These are phyloP conservation scores for Pachyrhynchus sulphureomaculatus DNA, from an alignment of 1,140 invertebrate genomes.

Conservation along the genomic window DNA sequence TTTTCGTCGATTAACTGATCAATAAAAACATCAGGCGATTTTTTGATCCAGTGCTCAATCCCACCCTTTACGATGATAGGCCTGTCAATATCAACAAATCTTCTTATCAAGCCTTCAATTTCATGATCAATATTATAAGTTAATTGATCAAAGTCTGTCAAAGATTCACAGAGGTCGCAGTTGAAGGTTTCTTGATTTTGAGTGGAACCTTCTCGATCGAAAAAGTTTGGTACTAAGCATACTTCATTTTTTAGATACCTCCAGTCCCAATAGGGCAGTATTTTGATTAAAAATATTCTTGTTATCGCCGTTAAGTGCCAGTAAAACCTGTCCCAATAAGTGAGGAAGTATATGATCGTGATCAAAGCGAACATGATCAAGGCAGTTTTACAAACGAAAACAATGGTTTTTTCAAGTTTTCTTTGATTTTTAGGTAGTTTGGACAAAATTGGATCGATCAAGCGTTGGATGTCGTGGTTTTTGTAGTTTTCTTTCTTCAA, in stretches of 20 bases:
- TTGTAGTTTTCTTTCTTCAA: conserved; percentile 68
- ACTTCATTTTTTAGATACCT: conserved; percentile 71
- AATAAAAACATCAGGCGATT: conserved; percentile 17
- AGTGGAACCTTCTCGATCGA: background rate
- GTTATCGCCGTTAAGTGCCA: conserved; percentile 63
- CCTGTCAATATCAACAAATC: conserved; percentile 37
- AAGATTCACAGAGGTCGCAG: conserved; percentile 43
- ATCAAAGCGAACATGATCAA: conserved; percentile 21
- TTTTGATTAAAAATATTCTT: conserved; percentile 65
- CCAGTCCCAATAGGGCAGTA: conserved; percentile 79
- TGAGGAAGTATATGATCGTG: conserved; percentile 48
- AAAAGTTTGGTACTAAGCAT: conserved; percentile 60
- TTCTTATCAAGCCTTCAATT: conserved; percentile 25
- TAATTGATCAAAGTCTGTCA: conserved; percentile 33
- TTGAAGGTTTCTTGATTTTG: conserved; percentile 49
- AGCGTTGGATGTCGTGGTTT: conserved; percentile 66
- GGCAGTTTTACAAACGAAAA: background rate
- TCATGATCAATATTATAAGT: conserved; percentile 18
- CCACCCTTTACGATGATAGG: conserved; percentile 37
- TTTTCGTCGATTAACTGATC: conserved; percentile 14
- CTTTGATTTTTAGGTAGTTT: conserved; percentile 5
- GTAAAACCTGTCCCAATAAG: conserved; percentile 53
- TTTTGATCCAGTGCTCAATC: conserved; percentile 34
- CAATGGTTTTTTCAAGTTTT: background rate
- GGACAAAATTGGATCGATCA: conserved; percentile 63